Conservation (phyloP, 2,797 vertebrate species). For the Pagetopsis macropterus region DNA sequence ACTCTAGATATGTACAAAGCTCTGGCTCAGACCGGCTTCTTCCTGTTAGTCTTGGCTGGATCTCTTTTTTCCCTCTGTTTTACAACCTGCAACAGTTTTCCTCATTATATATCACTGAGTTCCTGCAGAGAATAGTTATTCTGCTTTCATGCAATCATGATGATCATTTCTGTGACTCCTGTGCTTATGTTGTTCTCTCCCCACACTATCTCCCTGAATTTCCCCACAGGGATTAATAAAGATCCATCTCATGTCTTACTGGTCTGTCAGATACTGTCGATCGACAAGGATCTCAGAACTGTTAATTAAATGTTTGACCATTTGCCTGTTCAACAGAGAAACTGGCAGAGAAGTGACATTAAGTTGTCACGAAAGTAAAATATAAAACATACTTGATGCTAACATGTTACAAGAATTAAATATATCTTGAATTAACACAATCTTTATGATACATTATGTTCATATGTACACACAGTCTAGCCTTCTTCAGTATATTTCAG, state of each 20-base stretch:
- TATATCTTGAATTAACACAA: too few relatives aligned
- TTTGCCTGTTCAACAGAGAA: neutral
- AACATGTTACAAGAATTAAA: too few relatives aligned
- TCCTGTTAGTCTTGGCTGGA: conserved; percentile 42
- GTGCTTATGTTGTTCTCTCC: neutral
- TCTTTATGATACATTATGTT: neutral
- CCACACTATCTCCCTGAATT: too few relatives aligned
- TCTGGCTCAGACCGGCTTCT: neutral
- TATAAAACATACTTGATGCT: too few relatives aligned
- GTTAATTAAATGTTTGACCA: neutral
- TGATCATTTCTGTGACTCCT: conserved; percentile 11
- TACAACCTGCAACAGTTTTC: conserved; percentile 53
- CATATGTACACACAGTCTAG: neutral
- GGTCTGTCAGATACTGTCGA: neutral
- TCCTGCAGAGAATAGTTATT: conserved; percentile 14
- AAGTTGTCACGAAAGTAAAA: neutral
- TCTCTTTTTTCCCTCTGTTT: conserved; percentile 21
- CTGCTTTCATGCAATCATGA: conserved; percentile 14
- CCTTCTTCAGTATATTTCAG: neutral
- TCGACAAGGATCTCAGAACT: neutral
- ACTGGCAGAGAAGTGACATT: too few relatives aligned
- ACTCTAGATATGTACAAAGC: neutral
- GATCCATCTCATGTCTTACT: neutral
- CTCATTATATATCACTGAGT: conserved; percentile 32
- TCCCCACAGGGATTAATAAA: too few relatives aligned